Evolutionary conservation across 2,888 invertebrate genomes (phyloP).

Genomic region (Drosophila pseudotakahashii): DNA sequence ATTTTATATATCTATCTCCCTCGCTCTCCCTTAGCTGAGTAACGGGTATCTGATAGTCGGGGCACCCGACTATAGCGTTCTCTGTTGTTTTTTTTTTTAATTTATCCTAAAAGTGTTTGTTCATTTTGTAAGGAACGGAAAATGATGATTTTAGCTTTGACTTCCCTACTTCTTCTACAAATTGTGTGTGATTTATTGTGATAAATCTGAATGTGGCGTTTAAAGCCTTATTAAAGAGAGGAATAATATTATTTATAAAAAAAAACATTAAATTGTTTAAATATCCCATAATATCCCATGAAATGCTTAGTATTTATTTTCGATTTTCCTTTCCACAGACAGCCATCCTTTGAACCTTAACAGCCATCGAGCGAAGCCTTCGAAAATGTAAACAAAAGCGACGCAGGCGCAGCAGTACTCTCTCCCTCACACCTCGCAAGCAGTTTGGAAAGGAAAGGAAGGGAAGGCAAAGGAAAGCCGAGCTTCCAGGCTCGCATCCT

Average conservation of each 20-base stretch:
- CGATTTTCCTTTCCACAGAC: conserved; percentile 27
- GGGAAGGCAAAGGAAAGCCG: background rate
- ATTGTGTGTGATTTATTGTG: too few species aligned
- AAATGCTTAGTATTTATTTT: background rate
- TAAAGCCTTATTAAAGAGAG: background rate
- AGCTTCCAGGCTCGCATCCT: too few species aligned
- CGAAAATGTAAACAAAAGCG: conserved; percentile 75
- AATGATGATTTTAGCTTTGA: too few species aligned
- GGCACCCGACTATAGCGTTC: too few species aligned
- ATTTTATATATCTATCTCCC: too few species aligned
- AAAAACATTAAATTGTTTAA: background rate
- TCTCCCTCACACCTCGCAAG: conserved; percentile 26
- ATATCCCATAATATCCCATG: background rate
- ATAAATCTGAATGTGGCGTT: too few species aligned
- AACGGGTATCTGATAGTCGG: too few species aligned
- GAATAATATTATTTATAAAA: background rate
- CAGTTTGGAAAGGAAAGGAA: conserved; percentile 8
- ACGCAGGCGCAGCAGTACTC: conserved; percentile 67
- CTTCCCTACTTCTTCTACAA: too few species aligned
- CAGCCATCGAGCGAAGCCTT: conserved; percentile 45
- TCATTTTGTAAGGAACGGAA: too few species aligned
- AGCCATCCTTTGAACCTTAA: conserved; percentile 38
- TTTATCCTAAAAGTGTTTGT: too few species aligned
- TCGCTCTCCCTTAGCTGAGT: too few species aligned
- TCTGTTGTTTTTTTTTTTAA: too few species aligned